Conservation (phyloP, 1,140 invertebrate species). For the Drosophila kikkawai region DNA sequence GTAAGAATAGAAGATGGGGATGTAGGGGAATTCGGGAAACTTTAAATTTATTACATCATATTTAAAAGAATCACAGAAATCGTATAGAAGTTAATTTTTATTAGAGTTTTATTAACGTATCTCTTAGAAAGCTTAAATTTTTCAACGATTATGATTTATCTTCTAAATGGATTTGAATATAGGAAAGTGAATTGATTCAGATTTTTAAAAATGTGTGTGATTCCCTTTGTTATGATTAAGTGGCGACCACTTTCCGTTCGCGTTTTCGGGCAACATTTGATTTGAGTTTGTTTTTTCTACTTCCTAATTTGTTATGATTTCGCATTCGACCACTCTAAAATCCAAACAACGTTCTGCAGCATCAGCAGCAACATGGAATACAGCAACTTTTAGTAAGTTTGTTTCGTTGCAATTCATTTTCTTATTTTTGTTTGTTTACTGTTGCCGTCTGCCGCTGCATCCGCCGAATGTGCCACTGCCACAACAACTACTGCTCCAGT, state of each 20-base stretch:
- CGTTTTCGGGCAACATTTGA: constrained; percentile 29
- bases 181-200: background rate
- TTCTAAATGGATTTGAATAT: background rate
- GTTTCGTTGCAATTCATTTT: constrained; percentile 57
- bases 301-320: constrained; percentile 52
- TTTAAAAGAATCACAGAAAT: background rate
- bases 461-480: constrained; percentile 43
- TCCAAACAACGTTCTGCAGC: constrained; percentile 81
- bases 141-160: background rate
- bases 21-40: background rate
- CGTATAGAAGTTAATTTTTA: background rate
- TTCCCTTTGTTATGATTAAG: background rate
- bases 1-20: background rate
- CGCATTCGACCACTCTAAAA: constrained; percentile 37
- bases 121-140: background rate
- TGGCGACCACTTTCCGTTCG: background rate
- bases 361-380: constrained; percentile 88
- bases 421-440: constrained; percentile 61
- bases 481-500: constrained; percentile 29
- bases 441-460: constrained; percentile 59
- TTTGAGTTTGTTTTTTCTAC: constrained; percentile 47
- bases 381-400: constrained; percentile 88
- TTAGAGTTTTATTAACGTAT: background rate
- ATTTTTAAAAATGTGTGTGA: background rate
- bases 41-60: background rate